These are phyloP conservation scores for Panzeria rudis DNA, from an alignment of 2,888 invertebrate species.

Conservation along the genomic window DNA sequence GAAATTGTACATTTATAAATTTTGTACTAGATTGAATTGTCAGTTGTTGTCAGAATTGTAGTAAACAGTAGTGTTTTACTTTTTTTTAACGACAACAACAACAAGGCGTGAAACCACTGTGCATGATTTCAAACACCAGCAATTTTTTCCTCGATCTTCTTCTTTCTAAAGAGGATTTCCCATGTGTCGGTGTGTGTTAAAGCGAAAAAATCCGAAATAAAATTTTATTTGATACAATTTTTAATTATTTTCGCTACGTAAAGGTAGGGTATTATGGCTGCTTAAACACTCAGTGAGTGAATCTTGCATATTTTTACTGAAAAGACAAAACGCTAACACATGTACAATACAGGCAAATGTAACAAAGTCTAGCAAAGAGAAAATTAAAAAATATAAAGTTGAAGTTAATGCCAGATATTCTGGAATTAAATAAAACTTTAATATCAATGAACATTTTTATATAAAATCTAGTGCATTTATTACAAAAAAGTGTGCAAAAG, in stretches of 20 bases:
- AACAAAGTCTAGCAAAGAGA: slow-evolving; percentile 44
- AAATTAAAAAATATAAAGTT: slow-evolving; percentile 26
- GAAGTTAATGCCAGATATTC: slow-evolving; percentile 32
- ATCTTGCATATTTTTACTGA: slow-evolving; percentile 15
- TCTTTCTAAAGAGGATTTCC: slow-evolving; percentile 54
- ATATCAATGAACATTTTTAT: slow-evolving; percentile 14
- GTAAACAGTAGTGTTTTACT: slow-evolving; percentile 67
- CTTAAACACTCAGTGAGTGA: slow-evolving; percentile 44
- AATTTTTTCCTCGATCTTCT: slow-evolving; percentile 46
- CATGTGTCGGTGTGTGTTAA: slow-evolving; percentile 55
- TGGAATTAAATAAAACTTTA: slow-evolving; percentile 5
- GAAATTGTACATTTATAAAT: slow-evolving; percentile 54
- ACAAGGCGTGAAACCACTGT: slow-evolving; percentile 64
- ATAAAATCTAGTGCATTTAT: slow-evolving; percentile 9
- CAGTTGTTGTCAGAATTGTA: slow-evolving; percentile 63
- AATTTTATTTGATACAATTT: slow-evolving; percentile 39
- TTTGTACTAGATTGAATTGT: slow-evolving; percentile 69
- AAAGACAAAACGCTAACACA: slow-evolving; percentile 66
- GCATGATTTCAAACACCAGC: slow-evolving; percentile 57
- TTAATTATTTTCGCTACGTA: slow-evolving; percentile 46
- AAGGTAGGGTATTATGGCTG: slow-evolving; percentile 60
- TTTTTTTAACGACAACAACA: slow-evolving; percentile 59
- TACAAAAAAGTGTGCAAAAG: slow-evolving; percentile 18
- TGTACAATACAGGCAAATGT: slow-evolving; percentile 58
- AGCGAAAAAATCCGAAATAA: slow-evolving; percentile 27